Evolutionary conservation across 2,888 invertebrate species (phyloP).

Genomic region (Dyspetes luteomarginatus): DNA sequence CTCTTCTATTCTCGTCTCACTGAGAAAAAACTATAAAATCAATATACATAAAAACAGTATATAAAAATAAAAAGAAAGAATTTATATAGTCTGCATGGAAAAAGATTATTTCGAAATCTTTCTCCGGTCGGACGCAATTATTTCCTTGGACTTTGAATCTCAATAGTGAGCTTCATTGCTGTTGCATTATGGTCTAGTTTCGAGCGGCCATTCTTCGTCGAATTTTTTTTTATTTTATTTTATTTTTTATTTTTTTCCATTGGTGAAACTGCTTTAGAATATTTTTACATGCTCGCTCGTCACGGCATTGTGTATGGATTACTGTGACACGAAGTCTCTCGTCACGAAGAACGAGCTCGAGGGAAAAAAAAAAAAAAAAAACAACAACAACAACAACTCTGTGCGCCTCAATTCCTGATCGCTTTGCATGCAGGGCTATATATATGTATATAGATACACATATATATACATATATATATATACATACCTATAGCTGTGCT

Average conservation of each 20-base stretch:
- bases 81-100: background rate
- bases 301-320: slow-evolving; percentile 21
- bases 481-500: no score
- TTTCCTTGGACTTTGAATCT: slow-evolving; percentile 9
- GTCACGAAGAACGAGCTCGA: slow-evolving; percentile 30
- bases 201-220: slow-evolving; percentile 5
- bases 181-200: slow-evolving; percentile 27
- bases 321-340: slow-evolving; percentile 43
- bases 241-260: background rate
- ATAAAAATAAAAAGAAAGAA: background rate
- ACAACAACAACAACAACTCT: no score
- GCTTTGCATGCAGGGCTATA: background rate
- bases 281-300: slow-evolving; percentile 24
- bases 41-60: background rate
- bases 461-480: background rate
- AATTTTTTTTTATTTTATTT: slow-evolving; percentile 11
- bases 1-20: background rate
- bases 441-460: background rate
- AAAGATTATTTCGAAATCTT: background rate
- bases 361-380: background rate
- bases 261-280: background rate
- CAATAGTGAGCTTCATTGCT: background rate
- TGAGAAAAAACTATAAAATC: no score
- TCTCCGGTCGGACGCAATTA: background rate
- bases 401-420: no score